A percentile compares a stretch with the other conserved stretches of the same genome.
Conservation (phyloP, 1,140 invertebrate genomes). For the Mercenaria mercenaria region DNA sequence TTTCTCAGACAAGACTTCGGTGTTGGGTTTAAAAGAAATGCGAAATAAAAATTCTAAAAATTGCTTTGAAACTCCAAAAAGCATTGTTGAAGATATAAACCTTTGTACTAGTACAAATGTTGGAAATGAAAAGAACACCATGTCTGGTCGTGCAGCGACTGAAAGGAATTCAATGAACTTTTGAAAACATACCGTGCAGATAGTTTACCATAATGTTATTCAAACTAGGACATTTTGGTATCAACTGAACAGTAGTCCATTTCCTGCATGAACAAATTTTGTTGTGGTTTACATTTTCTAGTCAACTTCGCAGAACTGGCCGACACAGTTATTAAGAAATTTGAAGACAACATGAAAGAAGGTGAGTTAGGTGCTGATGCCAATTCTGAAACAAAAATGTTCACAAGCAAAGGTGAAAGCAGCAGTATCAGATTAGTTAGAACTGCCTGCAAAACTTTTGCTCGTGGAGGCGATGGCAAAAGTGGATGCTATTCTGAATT, state of each 20-base stretch:
- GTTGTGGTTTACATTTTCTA: conserved; percentile 55
- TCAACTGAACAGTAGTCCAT: conserved; percentile 52
- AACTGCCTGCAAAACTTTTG: conserved; percentile 50
- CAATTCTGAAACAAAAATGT: conserved; percentile 6
- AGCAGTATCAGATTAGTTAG: conserved; percentile 28
- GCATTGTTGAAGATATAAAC: neutral
- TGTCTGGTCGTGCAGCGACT: conserved; percentile 65
- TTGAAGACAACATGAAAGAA: too few species aligned
- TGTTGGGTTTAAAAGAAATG: conserved; percentile 61
- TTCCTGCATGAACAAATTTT: conserved; percentile 38
- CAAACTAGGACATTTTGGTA: conserved; percentile 47
- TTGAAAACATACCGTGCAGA: conserved; percentile 42
- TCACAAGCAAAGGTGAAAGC: conserved; percentile 6
- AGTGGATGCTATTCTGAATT: conserved; percentile 60
- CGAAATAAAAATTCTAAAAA: conserved; percentile 22
- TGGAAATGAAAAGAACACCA: conserved; percentile 67
- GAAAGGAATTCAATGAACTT: conserved; percentile 61
- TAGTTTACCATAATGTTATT: conserved; percentile 52
- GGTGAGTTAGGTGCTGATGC: conserved; percentile 33
- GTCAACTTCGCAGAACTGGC: too few species aligned
- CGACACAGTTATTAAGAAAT: too few species aligned
- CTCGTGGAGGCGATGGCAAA: conserved; percentile 51
- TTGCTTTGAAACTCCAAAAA: neutral
- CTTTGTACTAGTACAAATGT: conserved; percentile 3
- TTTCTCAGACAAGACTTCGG: conserved; percentile 31